phyloP scores from a whole-genome alignment of 1,140 invertebrate genomes.

The Tetramorium parvispinum region DNA sequence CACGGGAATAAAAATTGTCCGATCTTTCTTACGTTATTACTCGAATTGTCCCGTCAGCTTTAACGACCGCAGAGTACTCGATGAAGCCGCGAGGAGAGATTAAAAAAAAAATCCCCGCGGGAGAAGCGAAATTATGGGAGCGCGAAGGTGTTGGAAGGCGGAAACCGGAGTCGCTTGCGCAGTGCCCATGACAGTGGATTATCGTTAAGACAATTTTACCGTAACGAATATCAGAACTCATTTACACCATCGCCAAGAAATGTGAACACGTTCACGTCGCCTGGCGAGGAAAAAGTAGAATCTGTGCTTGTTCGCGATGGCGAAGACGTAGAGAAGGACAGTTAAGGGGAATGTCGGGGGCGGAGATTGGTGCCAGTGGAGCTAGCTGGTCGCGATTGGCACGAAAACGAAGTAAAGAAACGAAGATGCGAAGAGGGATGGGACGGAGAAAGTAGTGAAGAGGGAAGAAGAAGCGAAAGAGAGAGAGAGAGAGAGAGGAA shows the following conservation, averaged over 20 bases:
- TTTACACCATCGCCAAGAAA: conserved; percentile 62
- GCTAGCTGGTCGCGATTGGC: conserved; percentile 14
- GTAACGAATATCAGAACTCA: conserved; percentile 74
- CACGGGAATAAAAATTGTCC: conserved; percentile 57
- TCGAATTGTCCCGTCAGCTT: conserved; percentile 67
- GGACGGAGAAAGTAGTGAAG: background rate
- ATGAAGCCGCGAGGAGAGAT: conserved; percentile 25
- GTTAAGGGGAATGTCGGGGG: conserved; percentile 12
- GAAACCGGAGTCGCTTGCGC: conserved; percentile 28
- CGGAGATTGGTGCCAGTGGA: conserved; percentile 30
- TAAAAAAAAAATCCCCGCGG: conserved; percentile 59
- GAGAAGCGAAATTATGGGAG: conserved; percentile 11
- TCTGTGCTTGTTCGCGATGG: background rate
- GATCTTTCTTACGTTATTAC: conserved; percentile 54
- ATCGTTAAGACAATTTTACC: conserved; percentile 76
- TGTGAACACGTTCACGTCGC: background rate
- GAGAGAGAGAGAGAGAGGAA: background rate
- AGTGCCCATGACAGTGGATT: conserved; percentile 56
- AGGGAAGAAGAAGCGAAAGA: background rate
- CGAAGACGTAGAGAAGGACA: background rate
- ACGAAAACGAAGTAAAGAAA: conserved; percentile 49
- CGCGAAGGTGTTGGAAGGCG: conserved; percentile 22
- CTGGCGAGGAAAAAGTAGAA: background rate
- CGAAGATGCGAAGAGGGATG: background rate
- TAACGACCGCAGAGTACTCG: conserved; percentile 61